Evolutionary conservation across 2,113 vertebrate genomes (phyloP).

Genomic region (Cathartes aura): DNA sequence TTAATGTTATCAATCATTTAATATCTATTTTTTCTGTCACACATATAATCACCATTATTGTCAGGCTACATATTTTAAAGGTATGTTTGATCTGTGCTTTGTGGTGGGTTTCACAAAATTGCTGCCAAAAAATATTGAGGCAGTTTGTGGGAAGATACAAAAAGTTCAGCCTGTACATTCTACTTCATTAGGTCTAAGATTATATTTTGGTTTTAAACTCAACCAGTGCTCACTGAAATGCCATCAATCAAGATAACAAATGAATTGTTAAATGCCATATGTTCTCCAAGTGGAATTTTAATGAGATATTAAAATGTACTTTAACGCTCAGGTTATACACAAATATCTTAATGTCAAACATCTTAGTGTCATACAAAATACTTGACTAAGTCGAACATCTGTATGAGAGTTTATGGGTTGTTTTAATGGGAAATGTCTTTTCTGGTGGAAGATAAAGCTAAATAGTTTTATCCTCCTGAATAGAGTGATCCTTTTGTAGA

Average conservation of each 20-base stretch:
- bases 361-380: not conserved
- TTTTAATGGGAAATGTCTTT: not conserved
- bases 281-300: conserved; percentile 43
- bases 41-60: not conserved
- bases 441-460: not conserved
- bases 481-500: not conserved
- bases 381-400: not conserved
- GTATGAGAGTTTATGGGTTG: not conserved
- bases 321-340: conserved; percentile 12
- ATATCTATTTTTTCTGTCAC: conserved; percentile 2
- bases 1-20: not conserved
- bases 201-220: conserved; percentile 38
- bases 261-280: conserved; percentile 31
- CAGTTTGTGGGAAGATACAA: conserved; percentile 17
- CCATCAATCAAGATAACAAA: conserved; percentile 40
- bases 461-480: not conserved
- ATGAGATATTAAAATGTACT: conserved; percentile 3
- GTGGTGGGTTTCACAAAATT: not conserved
- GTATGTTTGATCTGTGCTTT: not conserved
- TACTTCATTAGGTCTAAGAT: conserved; percentile 16
- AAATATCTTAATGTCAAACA: conserved; percentile 2
- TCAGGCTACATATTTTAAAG: not conserved
- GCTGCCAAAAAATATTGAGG: not conserved
- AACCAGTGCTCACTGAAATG: conserved; percentile 24
- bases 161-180: not conserved